A percentile compares a stretch with the other conserved stretches of the same genome.
Evolutionary conservation across 2,888 invertebrate species (phyloP).

Genomic region (Chydorus sphaericus): DNA sequence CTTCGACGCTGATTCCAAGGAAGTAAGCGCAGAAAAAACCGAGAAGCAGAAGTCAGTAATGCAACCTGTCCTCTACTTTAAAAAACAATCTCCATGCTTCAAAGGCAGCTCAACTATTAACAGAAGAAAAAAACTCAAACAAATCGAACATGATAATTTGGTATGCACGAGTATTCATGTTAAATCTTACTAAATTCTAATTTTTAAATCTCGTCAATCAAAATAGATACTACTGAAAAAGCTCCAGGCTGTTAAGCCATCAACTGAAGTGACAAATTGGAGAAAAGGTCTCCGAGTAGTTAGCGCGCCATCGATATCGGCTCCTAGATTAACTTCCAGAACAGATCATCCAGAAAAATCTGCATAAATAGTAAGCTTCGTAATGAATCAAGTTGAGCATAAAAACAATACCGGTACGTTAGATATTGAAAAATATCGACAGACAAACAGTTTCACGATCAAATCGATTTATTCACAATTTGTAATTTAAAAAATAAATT

Average conservation of each 20-base stretch:
- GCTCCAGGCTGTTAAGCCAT: constrained; percentile 5
- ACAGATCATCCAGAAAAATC: background rate
- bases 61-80: background rate
- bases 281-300: background rate
- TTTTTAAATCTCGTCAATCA: background rate
- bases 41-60: background rate
- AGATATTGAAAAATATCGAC: background rate
- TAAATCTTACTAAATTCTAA: background rate
- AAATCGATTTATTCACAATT: too few relatives aligned
- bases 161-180: background rate
- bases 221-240: background rate
- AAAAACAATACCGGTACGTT: background rate
- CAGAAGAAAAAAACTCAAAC: background rate
- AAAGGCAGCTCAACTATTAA: constrained; percentile 1
- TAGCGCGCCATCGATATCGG: background rate
- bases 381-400: background rate
- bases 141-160: background rate
- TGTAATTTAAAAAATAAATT: too few relatives aligned
- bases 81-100: background rate
- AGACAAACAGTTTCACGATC: background rate
- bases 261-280: background rate
- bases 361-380: background rate
- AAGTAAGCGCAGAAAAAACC: background rate
- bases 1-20: too few relatives aligned
- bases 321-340: background rate